Evolutionary conservation across 2,797 vertebrate genomes (phyloP).

Genomic region (Octomys mimax): DNA sequence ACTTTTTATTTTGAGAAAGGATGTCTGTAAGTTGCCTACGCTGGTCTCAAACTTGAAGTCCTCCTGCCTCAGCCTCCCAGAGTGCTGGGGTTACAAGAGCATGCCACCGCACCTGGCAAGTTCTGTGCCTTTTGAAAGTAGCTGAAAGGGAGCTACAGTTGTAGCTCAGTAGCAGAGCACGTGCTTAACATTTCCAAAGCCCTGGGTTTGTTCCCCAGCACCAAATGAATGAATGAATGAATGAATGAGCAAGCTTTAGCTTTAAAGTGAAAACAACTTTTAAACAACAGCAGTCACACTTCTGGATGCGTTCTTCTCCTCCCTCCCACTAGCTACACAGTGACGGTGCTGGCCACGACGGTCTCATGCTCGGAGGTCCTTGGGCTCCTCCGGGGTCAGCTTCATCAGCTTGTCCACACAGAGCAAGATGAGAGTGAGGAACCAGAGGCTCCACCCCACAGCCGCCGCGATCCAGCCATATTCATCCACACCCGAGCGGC

Average conservation of each 20-base stretch:
- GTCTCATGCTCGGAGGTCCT: slow-evolving; percentile 85
- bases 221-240: background rate
- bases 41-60: background rate
- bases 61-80: background rate
- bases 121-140: background rate
- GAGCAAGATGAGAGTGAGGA: slow-evolving; percentile 92
- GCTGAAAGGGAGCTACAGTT: background rate
- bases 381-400: slow-evolving; percentile 88
- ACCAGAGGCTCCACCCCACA: slow-evolving; percentile 91
- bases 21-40: background rate
- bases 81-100: background rate
- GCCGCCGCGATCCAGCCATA: slow-evolving; percentile 91
- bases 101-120: background rate
- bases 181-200: background rate
- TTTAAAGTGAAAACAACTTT: background rate
- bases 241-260: background rate
- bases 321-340: accelerated
- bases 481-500: slow-evolving; percentile 85
- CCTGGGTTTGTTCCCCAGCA: background rate
- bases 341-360: accelerated
- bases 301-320: background rate
- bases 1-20: background rate
- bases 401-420: slow-evolving; percentile 88
- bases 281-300: background rate
- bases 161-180: background rate